Evolutionary conservation across 2,888 invertebrate species (phyloP).

Genomic region (Pristionchus entomophagus): DNA sequence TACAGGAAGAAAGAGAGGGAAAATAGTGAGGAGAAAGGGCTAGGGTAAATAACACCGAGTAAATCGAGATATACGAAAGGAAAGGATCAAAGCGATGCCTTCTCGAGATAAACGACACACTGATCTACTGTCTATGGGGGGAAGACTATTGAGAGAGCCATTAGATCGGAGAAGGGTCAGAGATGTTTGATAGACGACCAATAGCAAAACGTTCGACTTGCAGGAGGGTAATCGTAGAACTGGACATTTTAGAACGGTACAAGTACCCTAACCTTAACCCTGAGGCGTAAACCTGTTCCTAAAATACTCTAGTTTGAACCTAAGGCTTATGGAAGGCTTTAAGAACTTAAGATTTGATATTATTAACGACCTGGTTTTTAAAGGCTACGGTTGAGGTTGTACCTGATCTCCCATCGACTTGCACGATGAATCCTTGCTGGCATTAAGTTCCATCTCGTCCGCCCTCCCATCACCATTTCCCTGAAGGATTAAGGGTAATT

Average conservation of each 20-base stretch:
- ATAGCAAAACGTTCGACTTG: too few relatives aligned
- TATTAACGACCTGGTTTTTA: too few relatives aligned
- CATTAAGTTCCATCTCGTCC: slow-evolving; percentile 59
- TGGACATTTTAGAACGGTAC: too few relatives aligned
- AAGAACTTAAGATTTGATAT: too few relatives aligned
- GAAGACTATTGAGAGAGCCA: neutral
- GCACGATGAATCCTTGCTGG: slow-evolving; percentile 55
- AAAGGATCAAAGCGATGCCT: slow-evolving; percentile 7
- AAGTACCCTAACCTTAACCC: too few relatives aligned
- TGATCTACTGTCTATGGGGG: neutral
- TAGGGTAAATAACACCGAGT: slow-evolving; percentile 39
- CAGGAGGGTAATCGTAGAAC: too few relatives aligned
- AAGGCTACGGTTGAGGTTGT: too few relatives aligned
- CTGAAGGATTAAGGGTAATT: slow-evolving; percentile 11
- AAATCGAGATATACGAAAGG: slow-evolving; percentile 19
- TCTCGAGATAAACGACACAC: slow-evolving; percentile 1
- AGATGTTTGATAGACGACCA: too few relatives aligned
- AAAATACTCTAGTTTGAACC: too few relatives aligned
- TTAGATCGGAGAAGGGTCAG: neutral
- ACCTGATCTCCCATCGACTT: slow-evolving; percentile 65
- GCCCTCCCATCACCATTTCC: slow-evolving; percentile 32
- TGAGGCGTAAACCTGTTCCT: too few relatives aligned
- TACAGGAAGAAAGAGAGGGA: slow-evolving; percentile 6
- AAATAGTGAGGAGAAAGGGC: slow-evolving; percentile 28
- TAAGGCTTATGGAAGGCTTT: too few relatives aligned